These are phyloP conservation scores for Heloderma charlesbogerti DNA, from an alignment of 2,113 vertebrate genomes.

Conservation along the genomic window DNA sequence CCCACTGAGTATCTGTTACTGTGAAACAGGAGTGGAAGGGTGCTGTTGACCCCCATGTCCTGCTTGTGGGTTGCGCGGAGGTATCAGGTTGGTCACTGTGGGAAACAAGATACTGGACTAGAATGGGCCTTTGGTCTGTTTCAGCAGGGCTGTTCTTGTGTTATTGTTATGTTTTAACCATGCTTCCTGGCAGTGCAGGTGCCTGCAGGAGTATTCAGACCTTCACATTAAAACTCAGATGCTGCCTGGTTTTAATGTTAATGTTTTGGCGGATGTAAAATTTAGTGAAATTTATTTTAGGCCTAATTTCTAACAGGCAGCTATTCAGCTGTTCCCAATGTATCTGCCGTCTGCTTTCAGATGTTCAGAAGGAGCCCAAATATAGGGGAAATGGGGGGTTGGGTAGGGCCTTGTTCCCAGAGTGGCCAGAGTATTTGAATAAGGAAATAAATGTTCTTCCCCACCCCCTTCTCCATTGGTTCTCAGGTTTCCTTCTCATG, in stretches of 20 bases:
- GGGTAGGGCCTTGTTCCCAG: neutral
- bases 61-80: neutral
- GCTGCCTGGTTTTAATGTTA: neutral
- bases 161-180: neutral
- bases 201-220: neutral
- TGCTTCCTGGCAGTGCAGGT: neutral
- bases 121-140: neutral
- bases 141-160: neutral
- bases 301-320: neutral
- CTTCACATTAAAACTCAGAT: neutral
- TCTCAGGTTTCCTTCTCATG: neutral
- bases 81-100: no score
- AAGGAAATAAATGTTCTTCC: neutral
- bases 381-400: neutral
- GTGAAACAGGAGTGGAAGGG: neutral
- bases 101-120: neutral
- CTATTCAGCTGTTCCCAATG: neutral
- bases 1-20: neutral
- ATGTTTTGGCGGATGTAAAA: neutral
- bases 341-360: neutral
- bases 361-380: neutral
- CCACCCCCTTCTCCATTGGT: neutral
- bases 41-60: no score
- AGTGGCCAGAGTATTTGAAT: rapidly evolving
- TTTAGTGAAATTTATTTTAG: neutral